Evolutionary conservation across 2,113 vertebrate species (phyloP), one percentile per base, ranked within the genome.

Genomic region (Craseonycteris thonglongyai): DNA sequence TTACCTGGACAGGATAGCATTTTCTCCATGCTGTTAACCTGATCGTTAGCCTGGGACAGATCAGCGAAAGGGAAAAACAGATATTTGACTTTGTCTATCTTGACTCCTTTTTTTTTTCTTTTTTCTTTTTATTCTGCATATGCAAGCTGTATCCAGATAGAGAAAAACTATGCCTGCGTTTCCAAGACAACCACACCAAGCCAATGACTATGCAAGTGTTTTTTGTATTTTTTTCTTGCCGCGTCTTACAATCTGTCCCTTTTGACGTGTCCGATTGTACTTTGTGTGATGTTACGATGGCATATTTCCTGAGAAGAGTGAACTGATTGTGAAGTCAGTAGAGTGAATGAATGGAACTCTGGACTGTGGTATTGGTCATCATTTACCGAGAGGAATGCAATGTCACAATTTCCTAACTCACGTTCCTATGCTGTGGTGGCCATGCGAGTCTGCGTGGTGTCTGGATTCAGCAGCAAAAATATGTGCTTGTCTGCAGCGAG

Each of bases 331-430:
- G 95, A 92, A 97, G 98, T 98, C 86, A 51, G 68, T 96, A 98
- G 97, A 95, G 98, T 98, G 98, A 98, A 97, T 91, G 82, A 75
- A 98, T 97, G 97, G 97, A 95, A 98, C 69, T 76, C 66, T 85
- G 95, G 97, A 97, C 88, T 97, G 97, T 98, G 97, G 97, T 90
- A 96, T 95, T 97, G 97, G 96, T 97, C 97, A 97, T 98, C 98
- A 98, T 98, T 98, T 98, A 98, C 84, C 97, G 97, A 97, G 93
- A 95, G 94, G 22, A 2, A 96, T 45, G 85, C 19, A 95, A 96
- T 63, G 82, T 95, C 96, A 95, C 96, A 84, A 97, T 98, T 98
- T 98, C 98, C 98, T 94, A 97, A 97, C 96, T 98, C 96, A 95
- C 98, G 97, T 98, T 98, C 96, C 89, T 98, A 54, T 81, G 86